Base-by-base conservation (phyloP, 2,888 invertebrate species). In the Scaptomyza flava region DNA sequence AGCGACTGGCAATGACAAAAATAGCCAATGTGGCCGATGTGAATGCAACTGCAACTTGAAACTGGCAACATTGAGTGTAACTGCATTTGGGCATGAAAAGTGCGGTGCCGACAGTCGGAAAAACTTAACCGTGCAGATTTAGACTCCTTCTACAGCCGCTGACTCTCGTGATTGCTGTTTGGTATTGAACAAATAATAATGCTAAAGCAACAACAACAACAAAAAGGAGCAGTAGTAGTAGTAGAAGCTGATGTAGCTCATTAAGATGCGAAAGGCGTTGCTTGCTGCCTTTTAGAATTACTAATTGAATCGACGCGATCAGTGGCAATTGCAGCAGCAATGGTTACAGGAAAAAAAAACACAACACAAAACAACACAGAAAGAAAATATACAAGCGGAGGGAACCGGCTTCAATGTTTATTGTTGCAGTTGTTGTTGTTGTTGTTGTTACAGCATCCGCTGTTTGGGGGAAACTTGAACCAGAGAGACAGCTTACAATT, bases 251-350 rank as follows among this genome's bases (percentile, higher is more conserved):
- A 90, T 91, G 51, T 27, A 8, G 38, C 51, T 51, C 51, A 90
- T 91, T 90, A 89, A 88, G 89, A 91, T 91, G 90, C 91, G 90
- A 87, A 87, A 89, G 81, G 81, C 89, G 84, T 89, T 87, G 80
- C 84, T 79, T 87, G 87, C 79, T 82, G 89, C 91, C 90, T 90
- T 90, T 90, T 82, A 85, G 91, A 91, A 91, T 91, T 89, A 91
- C 91, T 91, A 91, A 91, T 91, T 91, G 91, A 91, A 91, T 89
- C 91, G 90, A 91, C 91, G 91, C 91, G 89, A 89, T 90, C 87
- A 84, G 81, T 77, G 87, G 89, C 82, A 81, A 77, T 81, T 81
- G 81, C 81, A 77, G 77, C 83, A 68, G 83, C 72, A 54, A 47
- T 57, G 54, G 57, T 56, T 66, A 64, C 75, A 64, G 57, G 51